phyloP scores from a whole-genome alignment of 1,140 invertebrate species.

The Wiebesia pumilae region DNA sequence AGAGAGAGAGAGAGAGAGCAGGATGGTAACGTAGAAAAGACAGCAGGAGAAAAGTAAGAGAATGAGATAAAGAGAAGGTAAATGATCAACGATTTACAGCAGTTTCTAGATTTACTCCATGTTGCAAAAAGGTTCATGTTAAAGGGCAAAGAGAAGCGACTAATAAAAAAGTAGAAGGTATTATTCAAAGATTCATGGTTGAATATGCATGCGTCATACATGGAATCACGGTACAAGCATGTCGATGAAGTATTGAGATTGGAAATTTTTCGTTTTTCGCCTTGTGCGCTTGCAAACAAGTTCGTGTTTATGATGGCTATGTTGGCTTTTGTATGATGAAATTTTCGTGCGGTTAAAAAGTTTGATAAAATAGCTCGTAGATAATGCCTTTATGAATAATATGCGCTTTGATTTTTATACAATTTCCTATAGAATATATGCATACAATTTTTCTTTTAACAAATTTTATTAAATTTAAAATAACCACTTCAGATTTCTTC shows the following conservation, averaged over 20 bases:
- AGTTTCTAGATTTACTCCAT: slow-evolving; percentile 36
- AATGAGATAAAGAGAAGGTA: not conserved
- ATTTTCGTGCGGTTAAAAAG: not conserved
- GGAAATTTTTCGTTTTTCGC: slow-evolving; percentile 37
- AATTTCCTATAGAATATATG: not conserved
- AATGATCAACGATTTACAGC: slow-evolving; percentile 17
- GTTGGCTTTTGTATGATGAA: not conserved
- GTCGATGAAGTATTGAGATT: slow-evolving; percentile 29
- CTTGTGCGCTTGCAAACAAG: not conserved
- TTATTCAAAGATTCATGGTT: slow-evolving; percentile 30
- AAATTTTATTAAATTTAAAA: not conserved
- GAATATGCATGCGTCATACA: slow-evolving; percentile 29
- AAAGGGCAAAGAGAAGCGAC: not conserved
- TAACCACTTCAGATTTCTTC: too few relatives aligned
- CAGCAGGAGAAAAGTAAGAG: not conserved
- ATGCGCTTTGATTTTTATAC: not conserved
- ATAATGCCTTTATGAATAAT: slow-evolving; percentile 10
- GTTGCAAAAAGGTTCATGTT: not conserved
- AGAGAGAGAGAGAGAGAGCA: not conserved
- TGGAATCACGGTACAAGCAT: slow-evolving; percentile 2
- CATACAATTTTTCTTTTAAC: not conserved
- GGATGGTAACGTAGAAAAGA: not conserved
- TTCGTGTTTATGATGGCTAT: slow-evolving; percentile 4
- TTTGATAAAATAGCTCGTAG: not conserved
- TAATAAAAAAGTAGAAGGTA: not conserved